Conservation (phyloP, 2,113 vertebrate species). For the Syngnathus floridae region DNA sequence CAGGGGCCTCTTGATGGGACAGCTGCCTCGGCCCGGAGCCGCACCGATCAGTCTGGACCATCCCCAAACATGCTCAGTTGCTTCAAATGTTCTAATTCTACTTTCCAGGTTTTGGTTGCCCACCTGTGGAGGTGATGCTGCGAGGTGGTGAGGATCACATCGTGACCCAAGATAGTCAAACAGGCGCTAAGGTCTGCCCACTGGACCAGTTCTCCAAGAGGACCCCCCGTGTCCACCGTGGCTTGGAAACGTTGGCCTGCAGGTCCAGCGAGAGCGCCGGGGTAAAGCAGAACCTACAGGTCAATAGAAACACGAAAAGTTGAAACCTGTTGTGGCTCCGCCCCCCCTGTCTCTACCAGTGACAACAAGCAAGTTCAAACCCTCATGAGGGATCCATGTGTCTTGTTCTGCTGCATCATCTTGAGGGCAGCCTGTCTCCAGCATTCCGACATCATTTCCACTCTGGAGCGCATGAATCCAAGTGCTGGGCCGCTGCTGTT, state of each 20-base stretch:
- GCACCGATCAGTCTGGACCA: conserved; percentile 62
- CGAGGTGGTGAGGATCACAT: conserved; percentile 58
- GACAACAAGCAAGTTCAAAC: conserved; percentile 18
- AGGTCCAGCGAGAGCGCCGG: conserved; percentile 54
- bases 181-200: conserved; percentile 66
- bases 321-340: no score
- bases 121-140: conserved; percentile 60
- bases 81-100: neutral
- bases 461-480: conserved; percentile 59
- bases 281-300: conserved; percentile 64
- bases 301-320: neutral
- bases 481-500: conserved; percentile 50
- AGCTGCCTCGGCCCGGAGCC: conserved; percentile 63
- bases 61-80: conserved; percentile 9
- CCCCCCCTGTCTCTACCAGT: no score
- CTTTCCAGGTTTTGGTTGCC: neutral
- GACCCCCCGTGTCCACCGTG: conserved; percentile 63
- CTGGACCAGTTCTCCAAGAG: conserved; percentile 70
- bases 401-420: conserved; percentile 43
- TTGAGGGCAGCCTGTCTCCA: conserved; percentile 54
- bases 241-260: conserved; percentile 56
- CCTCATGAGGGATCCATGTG: conserved; percentile 41
- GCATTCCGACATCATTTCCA: conserved; percentile 54
- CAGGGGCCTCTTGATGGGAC: conserved; percentile 63
- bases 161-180: conserved; percentile 64